Evolutionary conservation across 1,140 invertebrate genomes (phyloP).

Genomic region (Brachionus paranguensis): DNA sequence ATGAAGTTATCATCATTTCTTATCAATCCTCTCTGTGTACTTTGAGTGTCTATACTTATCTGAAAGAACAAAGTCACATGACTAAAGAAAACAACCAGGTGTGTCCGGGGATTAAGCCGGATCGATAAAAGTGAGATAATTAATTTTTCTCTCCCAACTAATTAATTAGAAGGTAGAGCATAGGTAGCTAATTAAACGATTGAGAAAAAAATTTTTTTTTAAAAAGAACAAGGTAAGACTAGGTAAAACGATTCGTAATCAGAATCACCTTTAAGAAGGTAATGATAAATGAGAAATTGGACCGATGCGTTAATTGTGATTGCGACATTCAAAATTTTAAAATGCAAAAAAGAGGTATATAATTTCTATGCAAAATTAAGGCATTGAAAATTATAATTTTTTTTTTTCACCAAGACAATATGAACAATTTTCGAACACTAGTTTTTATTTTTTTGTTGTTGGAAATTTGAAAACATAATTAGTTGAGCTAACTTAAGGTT

Average conservation of each 20-base stretch:
- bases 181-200: conserved; percentile 10
- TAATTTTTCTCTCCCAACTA: background rate
- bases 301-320: background rate
- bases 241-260: background rate
- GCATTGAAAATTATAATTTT: background rate
- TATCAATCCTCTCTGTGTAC: background rate
- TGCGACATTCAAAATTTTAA: background rate
- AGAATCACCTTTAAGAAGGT: background rate
- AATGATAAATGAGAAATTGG: background rate
- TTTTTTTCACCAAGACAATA: background rate
- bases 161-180: conserved; percentile 3
- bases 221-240: background rate
- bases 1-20: conserved; percentile 14
- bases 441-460: background rate
- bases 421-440: background rate
- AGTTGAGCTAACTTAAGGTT: background rate
- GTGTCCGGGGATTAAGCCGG: background rate
- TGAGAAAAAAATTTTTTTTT: background rate
- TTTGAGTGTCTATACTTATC: background rate
- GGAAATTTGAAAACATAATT: background rate
- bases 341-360: background rate
- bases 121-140: background rate
- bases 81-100: background rate
- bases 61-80: background rate
- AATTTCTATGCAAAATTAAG: background rate